Evolutionary conservation across 2,888 invertebrate species (phyloP), one percentile per base, ranked within the genome.

Genomic region (Dioctria rufipes): DNA sequence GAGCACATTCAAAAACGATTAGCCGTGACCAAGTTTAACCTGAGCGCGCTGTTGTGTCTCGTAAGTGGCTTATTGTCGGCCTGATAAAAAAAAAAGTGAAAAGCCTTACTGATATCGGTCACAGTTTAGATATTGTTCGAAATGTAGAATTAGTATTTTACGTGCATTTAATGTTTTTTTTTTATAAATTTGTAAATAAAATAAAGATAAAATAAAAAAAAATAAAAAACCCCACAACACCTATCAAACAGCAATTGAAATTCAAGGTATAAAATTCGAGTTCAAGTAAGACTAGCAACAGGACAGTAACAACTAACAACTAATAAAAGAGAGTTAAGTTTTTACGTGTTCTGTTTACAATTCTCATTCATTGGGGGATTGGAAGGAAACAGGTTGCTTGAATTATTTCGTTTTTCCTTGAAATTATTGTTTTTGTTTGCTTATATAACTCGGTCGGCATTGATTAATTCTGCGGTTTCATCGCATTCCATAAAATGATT

Each of bases 1-100:
- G 51, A 37, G 54, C 39, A 13, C 51, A 25, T 46, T 58, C 51
- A 73, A 73, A 58, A 60, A 5, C 37, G 6, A 5, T 25, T 43
- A 73, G n/a, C 73, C 73, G 9, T 58, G 58, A 69, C 69, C 69
- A 69, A 69, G 5, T 69, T 51, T 69, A 69, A 69, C 69, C 51
- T 69, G n/a, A n/a, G 67, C 11, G 43, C 37, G 25, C 25, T 11
- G 43, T 25, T 37, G 40, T 37, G 11, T 49, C 54, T 46, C 67
- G 25, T 25, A 25, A 25, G 25, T 25, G 25, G 25, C 25, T 25
- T 25, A 25, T 25, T 42, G 39, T 39, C n/a, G 61, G 61, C 51
- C 9, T 51, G 69, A 69, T 69, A 69, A 54, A 8, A 54, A n/a
- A 5, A 54, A 8, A 46, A 54, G 11, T 3, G 11, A 54, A 8